Percentiles rank a stretch among this genome's conserved stretches.
These are phyloP conservation scores for Allochrocebus solatus DNA, from an alignment of 2,797 vertebrate genomes.

Conservation along the genomic window DNA sequence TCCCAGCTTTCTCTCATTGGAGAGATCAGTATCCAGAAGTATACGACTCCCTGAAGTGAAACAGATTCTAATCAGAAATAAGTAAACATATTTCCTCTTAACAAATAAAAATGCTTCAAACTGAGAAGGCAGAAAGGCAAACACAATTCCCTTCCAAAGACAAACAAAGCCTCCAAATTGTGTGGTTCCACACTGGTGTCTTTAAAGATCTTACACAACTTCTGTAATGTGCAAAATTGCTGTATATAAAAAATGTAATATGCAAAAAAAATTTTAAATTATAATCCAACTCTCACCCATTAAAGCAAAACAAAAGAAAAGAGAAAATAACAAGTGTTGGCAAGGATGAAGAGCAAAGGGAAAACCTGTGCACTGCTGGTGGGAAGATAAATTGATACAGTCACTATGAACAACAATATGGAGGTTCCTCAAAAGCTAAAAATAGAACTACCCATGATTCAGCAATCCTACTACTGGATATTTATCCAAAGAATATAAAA, in stretches of 20 bases:
- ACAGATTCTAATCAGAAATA: background rate
- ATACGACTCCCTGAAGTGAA: background rate
- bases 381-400: background rate
- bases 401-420: background rate
- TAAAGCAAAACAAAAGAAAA: background rate
- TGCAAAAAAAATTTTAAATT: background rate
- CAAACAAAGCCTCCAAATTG: background rate
- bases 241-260: background rate
- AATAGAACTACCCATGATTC: background rate
- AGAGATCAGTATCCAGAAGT: background rate
- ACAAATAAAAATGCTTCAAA: conserved; percentile 32
- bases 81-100: background rate
- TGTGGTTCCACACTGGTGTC: background rate
- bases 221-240: background rate
- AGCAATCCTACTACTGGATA: background rate
- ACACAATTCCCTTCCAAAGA: background rate
- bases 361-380: background rate
- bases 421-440: background rate
- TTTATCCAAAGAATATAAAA: background rate
- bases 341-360: background rate
- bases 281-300: background rate
- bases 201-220: background rate
- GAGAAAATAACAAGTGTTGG: background rate
- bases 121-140: conserved; percentile 27
- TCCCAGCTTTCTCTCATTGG: background rate